Conservation (phyloP, 2,888 invertebrate genomes). For the Sussaba pulchella region DNA sequence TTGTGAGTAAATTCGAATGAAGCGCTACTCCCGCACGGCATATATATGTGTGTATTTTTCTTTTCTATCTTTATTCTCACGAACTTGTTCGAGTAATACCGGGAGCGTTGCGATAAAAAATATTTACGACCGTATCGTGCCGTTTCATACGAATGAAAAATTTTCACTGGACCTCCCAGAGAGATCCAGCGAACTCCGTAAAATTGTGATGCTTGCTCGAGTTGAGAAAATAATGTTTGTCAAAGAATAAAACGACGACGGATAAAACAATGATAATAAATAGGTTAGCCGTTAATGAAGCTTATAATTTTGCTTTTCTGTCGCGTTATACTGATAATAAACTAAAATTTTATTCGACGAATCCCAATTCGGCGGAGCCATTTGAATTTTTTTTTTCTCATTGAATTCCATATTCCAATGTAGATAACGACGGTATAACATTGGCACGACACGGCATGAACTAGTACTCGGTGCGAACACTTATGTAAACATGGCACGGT, state of each 20-base stretch:
- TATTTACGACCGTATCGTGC: constrained; percentile 12
- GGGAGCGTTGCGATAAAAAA: constrained; percentile 1
- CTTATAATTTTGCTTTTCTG: too few relatives aligned
- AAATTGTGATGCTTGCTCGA: too few relatives aligned
- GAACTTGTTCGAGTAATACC: constrained; percentile 39
- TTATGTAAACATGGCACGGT: neutral
- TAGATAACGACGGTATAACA: neutral
- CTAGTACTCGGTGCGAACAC: neutral
- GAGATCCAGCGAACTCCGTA: neutral
- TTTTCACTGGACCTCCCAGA: neutral
- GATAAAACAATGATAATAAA: too few relatives aligned
- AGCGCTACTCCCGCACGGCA: neutral
- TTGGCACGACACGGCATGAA: neutral
- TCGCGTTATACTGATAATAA: too few relatives aligned
- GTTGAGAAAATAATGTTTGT: neutral
- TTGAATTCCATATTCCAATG: too few relatives aligned
- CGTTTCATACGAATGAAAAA: neutral
- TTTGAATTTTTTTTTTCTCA: too few relatives aligned
- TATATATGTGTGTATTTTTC: too few relatives aligned
- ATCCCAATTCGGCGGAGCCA: too few relatives aligned
- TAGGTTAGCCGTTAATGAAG: too few relatives aligned
- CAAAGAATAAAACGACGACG: neutral
- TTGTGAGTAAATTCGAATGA: constrained; percentile 24
- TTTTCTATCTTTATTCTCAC: too few relatives aligned
- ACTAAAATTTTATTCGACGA: too few relatives aligned